A percentile compares a stretch with the other conserved stretches of the same genome.
phyloP scores from a whole-genome alignment of 2,113 vertebrate species.

The Lutjanus erythropterus region DNA sequence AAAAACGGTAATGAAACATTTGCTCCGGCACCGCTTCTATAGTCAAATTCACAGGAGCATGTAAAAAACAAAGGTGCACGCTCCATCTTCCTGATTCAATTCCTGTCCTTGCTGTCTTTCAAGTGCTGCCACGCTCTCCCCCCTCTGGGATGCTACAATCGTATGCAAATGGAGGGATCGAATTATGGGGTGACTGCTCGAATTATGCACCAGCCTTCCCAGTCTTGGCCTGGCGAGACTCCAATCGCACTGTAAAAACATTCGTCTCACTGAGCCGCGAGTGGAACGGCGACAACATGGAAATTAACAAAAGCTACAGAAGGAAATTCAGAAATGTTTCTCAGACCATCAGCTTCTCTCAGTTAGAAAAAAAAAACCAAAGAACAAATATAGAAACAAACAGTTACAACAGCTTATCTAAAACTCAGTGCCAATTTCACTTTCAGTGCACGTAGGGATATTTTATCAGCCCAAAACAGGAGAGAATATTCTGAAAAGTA shows the following conservation, averaged over 20 bases:
- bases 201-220: conserved; percentile 46
- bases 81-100: conserved; percentile 53
- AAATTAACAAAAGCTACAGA: conserved; percentile 50
- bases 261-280: conserved; percentile 37
- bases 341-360: background rate
- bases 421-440: conserved; percentile 16
- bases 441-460: background rate
- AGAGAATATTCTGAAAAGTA: conserved; percentile 7
- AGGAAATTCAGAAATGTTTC: conserved; percentile 21
- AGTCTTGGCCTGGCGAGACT: conserved; percentile 44
- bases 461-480: conserved; percentile 15
- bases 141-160: conserved; percentile 50
- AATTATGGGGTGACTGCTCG: conserved; percentile 61
- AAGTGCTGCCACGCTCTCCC: conserved; percentile 55
- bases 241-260: conserved; percentile 51
- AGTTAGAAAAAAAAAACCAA: conserved; percentile 17
- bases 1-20: conserved; percentile 22
- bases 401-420: conserved; percentile 20
- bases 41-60: conserved; percentile 23
- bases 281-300: conserved; percentile 45
- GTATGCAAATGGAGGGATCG: conserved; percentile 63
- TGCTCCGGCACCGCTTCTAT: background rate
- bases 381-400: conserved; percentile 33
- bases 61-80: conserved; percentile 6
- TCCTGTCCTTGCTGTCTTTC: conserved; percentile 51